A percentile compares a stretch with the other conserved stretches of the same genome.
Evolutionary conservation across 2,888 invertebrate species (phyloP).

Genomic region (Blera fallax): DNA sequence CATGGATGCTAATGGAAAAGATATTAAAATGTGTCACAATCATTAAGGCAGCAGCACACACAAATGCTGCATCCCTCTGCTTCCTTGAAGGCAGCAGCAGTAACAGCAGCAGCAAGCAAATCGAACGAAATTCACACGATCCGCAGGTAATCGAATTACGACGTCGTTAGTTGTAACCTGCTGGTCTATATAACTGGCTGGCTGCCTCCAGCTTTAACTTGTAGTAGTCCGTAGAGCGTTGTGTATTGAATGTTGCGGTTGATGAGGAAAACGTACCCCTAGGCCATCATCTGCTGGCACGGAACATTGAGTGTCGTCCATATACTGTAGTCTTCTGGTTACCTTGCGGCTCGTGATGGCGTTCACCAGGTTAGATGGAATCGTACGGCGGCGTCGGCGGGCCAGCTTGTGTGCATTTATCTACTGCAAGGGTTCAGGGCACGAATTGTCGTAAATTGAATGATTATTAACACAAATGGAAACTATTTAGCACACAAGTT

Average conservation of each 20-base stretch:
- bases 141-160: constrained; percentile 52
- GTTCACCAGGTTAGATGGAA: constrained; percentile 4
- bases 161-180: constrained; percentile 48
- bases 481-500: constrained; percentile 39
- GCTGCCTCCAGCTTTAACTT: background rate
- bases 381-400: background rate
- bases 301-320: constrained; percentile 38
- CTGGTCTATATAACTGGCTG: constrained; percentile 35
- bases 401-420: background rate
- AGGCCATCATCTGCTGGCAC: constrained; percentile 25
- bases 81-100: constrained; percentile 28
- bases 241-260: constrained; percentile 40
- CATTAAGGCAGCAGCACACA: background rate
- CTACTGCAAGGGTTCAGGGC: constrained; percentile 18
- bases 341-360: constrained; percentile 10
- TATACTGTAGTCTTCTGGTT: constrained; percentile 14
- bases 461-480: constrained; percentile 69
- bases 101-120: background rate
- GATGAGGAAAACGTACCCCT: constrained; percentile 33
- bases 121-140: constrained; percentile 55
- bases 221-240: background rate
- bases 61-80: constrained; percentile 2
- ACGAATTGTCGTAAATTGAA: constrained; percentile 69
- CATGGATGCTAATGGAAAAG: background rate
- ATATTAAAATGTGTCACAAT: constrained; percentile 25